Percentiles rank a stretch among this genome's conserved stretches.
These are phyloP conservation scores for Drosophila fungiperda DNA, from an alignment of 2,888 invertebrate genomes.

Conservation along the genomic window DNA sequence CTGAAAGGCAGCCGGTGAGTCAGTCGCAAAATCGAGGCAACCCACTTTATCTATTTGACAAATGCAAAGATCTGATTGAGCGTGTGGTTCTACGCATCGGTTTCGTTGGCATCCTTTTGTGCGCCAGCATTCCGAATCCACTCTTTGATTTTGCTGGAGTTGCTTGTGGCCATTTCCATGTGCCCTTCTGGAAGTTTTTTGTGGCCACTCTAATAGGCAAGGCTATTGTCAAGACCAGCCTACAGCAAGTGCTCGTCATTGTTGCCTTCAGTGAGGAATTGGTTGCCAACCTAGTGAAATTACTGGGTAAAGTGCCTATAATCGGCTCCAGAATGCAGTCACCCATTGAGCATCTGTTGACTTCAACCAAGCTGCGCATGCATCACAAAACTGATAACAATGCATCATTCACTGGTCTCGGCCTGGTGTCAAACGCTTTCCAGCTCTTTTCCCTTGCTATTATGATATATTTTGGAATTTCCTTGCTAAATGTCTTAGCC, in stretches of 20 bases:
- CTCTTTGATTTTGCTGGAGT: conserved; percentile 99
- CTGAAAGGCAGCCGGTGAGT: conserved; percentile 84
- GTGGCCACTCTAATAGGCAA: conserved; percentile 99
- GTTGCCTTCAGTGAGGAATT: conserved; percentile 97
- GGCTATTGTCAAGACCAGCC: conserved; percentile 98
- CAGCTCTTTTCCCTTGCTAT: conserved; percentile 96
- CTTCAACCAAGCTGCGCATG: conserved; percentile 93
- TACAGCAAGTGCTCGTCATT: conserved; percentile 98
- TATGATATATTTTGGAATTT: conserved; percentile 97
- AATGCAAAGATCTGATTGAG: conserved; percentile 93
- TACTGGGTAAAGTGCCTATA: conserved; percentile 89
- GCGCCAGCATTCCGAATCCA: conserved; percentile 99
- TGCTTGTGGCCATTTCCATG: conserved; percentile 98
- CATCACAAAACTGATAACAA: conserved; percentile 84
- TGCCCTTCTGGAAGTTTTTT: conserved; percentile 99
- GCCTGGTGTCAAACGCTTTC: conserved; percentile 88
- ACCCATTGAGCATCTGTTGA: conserved; percentile 93
- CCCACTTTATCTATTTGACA: conserved; percentile 87
- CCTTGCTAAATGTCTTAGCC: conserved; percentile 98
- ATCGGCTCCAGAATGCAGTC: conserved; percentile 93
- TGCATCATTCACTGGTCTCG: conserved; percentile 85
- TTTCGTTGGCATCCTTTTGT: conserved; percentile 97
- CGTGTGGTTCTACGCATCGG: conserved; percentile 96
- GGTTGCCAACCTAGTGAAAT: conserved; percentile 89
- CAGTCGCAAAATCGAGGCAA: conserved; percentile 87